Evolutionary conservation across 2,113 vertebrate genomes (phyloP).

Genomic region (Triplophysa dalaica): DNA sequence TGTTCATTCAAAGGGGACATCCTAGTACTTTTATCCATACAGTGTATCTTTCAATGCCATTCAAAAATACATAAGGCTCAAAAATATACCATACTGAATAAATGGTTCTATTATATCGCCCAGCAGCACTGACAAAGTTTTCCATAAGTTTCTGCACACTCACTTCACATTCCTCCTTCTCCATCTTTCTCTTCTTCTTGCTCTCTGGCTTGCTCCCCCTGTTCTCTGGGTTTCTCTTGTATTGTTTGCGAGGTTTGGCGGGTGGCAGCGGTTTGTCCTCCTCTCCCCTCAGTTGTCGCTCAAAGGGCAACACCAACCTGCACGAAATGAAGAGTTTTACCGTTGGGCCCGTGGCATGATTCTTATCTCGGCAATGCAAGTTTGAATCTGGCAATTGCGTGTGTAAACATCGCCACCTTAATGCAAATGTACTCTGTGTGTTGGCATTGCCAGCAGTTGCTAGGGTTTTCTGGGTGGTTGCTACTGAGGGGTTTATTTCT

Average conservation of each 20-base stretch:
- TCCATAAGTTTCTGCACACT: not conserved
- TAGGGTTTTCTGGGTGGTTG: no score
- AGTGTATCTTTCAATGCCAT: no score
- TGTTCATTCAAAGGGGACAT: no score
- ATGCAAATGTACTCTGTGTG: no score
- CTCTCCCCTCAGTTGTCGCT: conserved; percentile 88
- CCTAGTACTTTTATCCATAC: no score
- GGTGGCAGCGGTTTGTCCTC: conserved; percentile 90
- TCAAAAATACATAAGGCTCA: no score
- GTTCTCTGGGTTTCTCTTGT: conserved; percentile 78
- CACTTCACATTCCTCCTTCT: conserved; percentile 71
- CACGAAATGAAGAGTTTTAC: not conserved
- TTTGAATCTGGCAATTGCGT: not conserved
- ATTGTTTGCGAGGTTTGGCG: conserved; percentile 85
- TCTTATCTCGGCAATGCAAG: not conserved
- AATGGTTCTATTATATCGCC: no score
- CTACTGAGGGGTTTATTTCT: no score
- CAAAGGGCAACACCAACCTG: conserved; percentile 91
- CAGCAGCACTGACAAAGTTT: not conserved
- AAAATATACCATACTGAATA: no score
- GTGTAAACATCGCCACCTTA: no score
- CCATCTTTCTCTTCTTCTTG: conserved; percentile 73
- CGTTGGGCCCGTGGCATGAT: not conserved
- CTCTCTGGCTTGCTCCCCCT: conserved; percentile 67
- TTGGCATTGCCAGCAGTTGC: no score